These are phyloP conservation scores for Halcyon malimbica DNA, from an alignment of 2,113 vertebrate species.

Conservation along the genomic window DNA sequence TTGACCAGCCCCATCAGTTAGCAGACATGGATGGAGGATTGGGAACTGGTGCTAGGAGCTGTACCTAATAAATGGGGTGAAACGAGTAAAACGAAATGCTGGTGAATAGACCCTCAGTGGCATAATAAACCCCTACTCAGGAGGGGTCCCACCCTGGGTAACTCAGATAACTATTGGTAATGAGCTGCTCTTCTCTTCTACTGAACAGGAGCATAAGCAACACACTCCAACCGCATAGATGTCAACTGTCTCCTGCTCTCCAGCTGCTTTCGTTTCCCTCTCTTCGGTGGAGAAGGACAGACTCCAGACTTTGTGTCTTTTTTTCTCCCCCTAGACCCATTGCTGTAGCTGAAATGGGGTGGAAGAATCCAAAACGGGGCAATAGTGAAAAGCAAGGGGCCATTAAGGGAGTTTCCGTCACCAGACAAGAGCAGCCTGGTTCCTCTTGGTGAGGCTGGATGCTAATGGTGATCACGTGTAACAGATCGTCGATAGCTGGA, in stretches of 20 bases:
- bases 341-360: neutral
- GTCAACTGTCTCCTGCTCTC: neutral
- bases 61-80: no score
- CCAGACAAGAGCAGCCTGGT: no score
- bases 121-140: neutral
- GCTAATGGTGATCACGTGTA: neutral
- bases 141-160: no score
- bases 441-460: neutral
- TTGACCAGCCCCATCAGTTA: accelerated
- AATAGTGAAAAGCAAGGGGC: neutral
- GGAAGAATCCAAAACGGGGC: neutral
- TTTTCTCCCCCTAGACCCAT: accelerated
- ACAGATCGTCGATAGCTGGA: neutral
- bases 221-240: no score
- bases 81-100: neutral
- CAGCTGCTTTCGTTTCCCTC: neutral
- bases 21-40: accelerated
- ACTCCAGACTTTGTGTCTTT: neutral
- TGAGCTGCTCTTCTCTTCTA: neutral
- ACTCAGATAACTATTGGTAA: accelerated
- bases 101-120: neutral
- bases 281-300: neutral
- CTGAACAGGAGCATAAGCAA: accelerated
- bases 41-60: neutral
- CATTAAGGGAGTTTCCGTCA: neutral